These are phyloP conservation scores for Smutsia gigantea DNA, from an alignment of 2,797 vertebrate species.

Conservation along the genomic window DNA sequence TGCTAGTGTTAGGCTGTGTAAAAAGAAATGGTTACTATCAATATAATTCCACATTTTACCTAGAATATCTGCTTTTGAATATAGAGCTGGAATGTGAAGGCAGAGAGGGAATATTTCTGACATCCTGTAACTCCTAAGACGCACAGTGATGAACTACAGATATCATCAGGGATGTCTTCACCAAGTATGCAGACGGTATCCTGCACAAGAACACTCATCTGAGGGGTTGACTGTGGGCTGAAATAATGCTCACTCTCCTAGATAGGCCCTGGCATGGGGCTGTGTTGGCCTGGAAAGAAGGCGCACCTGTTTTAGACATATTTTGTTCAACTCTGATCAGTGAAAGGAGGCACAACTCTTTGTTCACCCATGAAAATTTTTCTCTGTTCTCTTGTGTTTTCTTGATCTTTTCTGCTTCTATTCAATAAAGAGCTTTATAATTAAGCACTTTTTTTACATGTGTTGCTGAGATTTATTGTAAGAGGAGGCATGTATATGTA, in stretches of 20 bases:
- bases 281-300: background rate
- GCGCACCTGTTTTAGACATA: background rate
- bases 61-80: background rate
- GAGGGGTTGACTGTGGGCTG: fast-evolving
- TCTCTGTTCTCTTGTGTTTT: background rate
- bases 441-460: background rate
- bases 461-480: background rate
- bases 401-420: background rate
- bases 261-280: fast-evolving
- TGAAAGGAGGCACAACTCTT: background rate
- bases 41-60: background rate
- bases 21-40: background rate
- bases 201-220: background rate
- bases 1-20: background rate
- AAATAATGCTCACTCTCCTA: background rate
- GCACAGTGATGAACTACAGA: background rate
- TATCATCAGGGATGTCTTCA: background rate
- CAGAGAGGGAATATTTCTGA: background rate
- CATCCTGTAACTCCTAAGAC: background rate
- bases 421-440: background rate
- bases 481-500: background rate
- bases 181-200: background rate
- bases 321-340: background rate
- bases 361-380: background rate
- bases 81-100: background rate